Percentiles rank a stretch among this genome's conserved stretches.
Evolutionary conservation across 2,797 vertebrate species (phyloP).

Genomic region (Sus cebifrons): DNA sequence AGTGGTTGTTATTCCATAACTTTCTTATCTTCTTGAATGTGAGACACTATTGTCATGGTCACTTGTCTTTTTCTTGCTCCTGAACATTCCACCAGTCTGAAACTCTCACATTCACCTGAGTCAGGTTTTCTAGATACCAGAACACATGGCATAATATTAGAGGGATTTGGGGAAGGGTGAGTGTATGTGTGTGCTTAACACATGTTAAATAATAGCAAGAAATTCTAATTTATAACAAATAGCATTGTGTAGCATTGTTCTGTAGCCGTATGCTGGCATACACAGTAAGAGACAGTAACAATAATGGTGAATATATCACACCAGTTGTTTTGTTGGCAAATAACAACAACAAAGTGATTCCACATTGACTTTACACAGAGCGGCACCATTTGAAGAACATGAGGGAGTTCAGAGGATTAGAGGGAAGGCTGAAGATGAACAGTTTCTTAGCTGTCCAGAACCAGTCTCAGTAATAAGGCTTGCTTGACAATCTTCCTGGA

Average conservation of each 20-base stretch:
- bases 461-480: fast-evolving
- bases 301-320: neutral
- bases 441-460: neutral
- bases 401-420: neutral
- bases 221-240: neutral
- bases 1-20: neutral
- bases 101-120: neutral
- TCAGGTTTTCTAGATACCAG: neutral
- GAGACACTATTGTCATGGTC: neutral
- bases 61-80: neutral
- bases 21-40: neutral
- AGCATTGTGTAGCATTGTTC: neutral
- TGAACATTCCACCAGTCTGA: neutral
- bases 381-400: neutral
- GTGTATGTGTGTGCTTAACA: neutral
- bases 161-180: neutral
- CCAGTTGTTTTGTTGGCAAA: neutral
- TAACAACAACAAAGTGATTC: neutral
- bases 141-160: neutral
- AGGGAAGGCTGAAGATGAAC: neutral
- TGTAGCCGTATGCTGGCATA: too few relatives aligned
- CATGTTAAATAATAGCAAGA: neutral
- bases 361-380: neutral
- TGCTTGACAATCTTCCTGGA: neutral
- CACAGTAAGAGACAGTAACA: neutral